A percentile compares a stretch with the other conserved stretches of the same genome.
Conservation (phyloP, 2,113 vertebrate genomes). For the Opisthocomus hoazin region DNA sequence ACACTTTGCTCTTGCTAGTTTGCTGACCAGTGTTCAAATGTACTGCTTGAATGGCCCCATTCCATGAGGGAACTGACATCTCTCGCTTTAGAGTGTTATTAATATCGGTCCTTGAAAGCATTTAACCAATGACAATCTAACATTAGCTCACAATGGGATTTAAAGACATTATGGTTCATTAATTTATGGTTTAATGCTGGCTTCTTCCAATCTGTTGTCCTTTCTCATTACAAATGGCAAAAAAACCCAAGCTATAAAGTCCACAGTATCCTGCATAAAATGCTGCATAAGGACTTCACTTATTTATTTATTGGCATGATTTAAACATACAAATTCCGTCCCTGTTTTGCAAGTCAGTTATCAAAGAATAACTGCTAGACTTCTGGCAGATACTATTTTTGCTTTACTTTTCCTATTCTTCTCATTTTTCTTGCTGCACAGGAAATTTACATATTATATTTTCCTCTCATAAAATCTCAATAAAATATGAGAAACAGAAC, state of each 20-base stretch:
- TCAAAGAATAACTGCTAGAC: neutral
- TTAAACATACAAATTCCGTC: neutral
- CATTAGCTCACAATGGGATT: conserved; percentile 49
- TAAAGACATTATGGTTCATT: conserved; percentile 47
- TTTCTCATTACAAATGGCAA: conserved; percentile 24
- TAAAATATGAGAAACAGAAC: neutral
- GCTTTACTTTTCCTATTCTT: neutral
- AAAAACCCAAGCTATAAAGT: neutral
- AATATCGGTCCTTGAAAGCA: conserved; percentile 59
- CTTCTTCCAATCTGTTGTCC: conserved; percentile 49
- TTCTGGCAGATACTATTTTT: neutral
- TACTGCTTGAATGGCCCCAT: conserved; percentile 16
- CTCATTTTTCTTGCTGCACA: neutral
- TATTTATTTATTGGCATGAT: conserved; percentile 22
- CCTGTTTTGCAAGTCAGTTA: neutral
- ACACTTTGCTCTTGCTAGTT: neutral
- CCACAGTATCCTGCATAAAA: neutral
- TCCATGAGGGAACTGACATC: conserved; percentile 48
- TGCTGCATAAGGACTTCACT: neutral
- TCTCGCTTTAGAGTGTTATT: conserved; percentile 33
- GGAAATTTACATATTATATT: neutral
- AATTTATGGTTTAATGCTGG: conserved; percentile 48
- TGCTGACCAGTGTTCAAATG: conserved; percentile 44
- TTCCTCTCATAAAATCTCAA: neutral
- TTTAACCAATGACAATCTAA: conserved; percentile 59